A percentile compares a stretch with the other conserved stretches of the same genome.
phyloP scores from a whole-genome alignment of 2,888 invertebrate genomes.

The Portevinia maculata region DNA sequence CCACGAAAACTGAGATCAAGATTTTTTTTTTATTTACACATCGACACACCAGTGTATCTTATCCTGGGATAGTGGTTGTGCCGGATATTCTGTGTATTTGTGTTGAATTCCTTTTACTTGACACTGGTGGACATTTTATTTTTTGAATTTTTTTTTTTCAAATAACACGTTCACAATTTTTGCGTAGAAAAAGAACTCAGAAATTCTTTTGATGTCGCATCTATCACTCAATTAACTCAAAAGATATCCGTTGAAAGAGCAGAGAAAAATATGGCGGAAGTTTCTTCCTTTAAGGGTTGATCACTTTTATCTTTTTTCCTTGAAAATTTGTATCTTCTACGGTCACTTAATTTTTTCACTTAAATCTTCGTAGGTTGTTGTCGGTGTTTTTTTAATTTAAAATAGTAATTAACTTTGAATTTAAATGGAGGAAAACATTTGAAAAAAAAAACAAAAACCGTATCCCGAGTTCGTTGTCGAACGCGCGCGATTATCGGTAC shows the following conservation, averaged over 20 bases:
- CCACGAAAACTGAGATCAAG: slow-evolving; percentile 46
- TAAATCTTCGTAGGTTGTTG: background rate
- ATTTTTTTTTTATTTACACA: slow-evolving; percentile 44
- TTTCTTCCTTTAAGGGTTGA: slow-evolving; percentile 68
- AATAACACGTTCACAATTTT: slow-evolving; percentile 30
- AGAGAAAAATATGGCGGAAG: slow-evolving; percentile 68
- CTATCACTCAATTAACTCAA: slow-evolving; percentile 8
- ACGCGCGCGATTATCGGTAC: slow-evolving; percentile 61
- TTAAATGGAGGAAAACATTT: background rate
- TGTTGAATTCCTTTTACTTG: slow-evolving; percentile 73
- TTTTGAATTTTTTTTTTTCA: slow-evolving; percentile 37
- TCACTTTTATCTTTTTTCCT: slow-evolving; percentile 35
- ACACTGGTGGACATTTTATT: slow-evolving; percentile 64
- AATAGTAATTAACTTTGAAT: background rate
- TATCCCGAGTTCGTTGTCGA: slow-evolving; percentile 47
- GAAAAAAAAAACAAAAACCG: slow-evolving; percentile 12
- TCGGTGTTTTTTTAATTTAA: slow-evolving; percentile 2
- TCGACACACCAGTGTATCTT: slow-evolving; percentile 1
- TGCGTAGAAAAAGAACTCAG: background rate
- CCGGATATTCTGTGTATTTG: slow-evolving; percentile 38
- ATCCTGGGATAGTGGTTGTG: background rate
- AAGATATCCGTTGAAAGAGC: slow-evolving; percentile 30
- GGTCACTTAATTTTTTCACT: slow-evolving; percentile 32
- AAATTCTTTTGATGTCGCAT: slow-evolving; percentile 51
- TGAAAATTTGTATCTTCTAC: slow-evolving; percentile 16